Evolutionary conservation across 1,140 invertebrate genomes (phyloP), one percentile per base, ranked within the genome.

Genomic region (Drosophila pseudoobscura): DNA sequence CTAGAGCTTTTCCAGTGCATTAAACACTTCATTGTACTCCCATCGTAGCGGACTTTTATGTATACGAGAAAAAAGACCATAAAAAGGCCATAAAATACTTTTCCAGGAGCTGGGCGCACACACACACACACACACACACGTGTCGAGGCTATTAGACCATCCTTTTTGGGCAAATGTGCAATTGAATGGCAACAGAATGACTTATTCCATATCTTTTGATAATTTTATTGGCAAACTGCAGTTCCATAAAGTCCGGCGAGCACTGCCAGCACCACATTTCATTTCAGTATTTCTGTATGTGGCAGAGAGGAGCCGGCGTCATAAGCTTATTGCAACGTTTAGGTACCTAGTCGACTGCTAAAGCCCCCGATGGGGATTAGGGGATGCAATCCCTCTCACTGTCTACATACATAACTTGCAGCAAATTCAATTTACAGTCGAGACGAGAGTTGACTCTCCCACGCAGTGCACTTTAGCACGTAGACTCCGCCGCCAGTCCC

Each of bases 391-490:
- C 35, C 35, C 35, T 13, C 35, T 8, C 35, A 3, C 31, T 11
- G 9, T 11, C n/a, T 39, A 29, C 11, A 53, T 39, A 29, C 11
- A 53, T 52, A 70, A 70, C 53, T 78, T 84, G 75, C 51, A 20
- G 56, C 47, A 79, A 85, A 87, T 85, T 80, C 57, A 85, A 87
- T 85, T 87, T 87, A 44, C 73, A 49, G 55, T 43, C 51, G 63
- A 73, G 60, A 74, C 70, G 70, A 56, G 59, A 52, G 57, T 39
- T 54, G 43, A 74, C 71, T 60, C 72, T 39, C 35, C 35, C 3
- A 39, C 75, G 44, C 73, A 63, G 68, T 74, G 82, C 80, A 85
- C 80, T 87, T 87, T 60, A 61, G 73, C 82, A 85, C 80, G 80
- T 85, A 80, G 57, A 66, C 68, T 39, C 11, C 4, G 1, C 3